Percentiles rank a stretch among this genome's conserved stretches.
Evolutionary conservation across 1,140 invertebrate genomes (phyloP).

Genomic region (Drosophila repletoides): DNA sequence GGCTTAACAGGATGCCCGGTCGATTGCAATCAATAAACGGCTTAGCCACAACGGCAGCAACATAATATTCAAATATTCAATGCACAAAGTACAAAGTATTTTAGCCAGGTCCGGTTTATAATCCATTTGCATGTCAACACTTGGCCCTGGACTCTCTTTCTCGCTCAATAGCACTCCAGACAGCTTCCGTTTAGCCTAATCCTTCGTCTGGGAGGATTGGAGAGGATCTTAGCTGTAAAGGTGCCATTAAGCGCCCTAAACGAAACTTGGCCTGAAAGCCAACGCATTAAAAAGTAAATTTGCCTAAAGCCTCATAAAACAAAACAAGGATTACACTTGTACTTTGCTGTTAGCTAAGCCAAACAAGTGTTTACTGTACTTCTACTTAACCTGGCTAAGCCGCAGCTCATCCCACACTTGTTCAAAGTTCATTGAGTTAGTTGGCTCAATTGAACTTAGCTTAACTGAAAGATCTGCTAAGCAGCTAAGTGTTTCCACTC

Average conservation of each 20-base stretch:
- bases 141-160: slow-evolving; percentile 14
- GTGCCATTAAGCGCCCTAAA: slow-evolving; percentile 71
- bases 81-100: too few relatives aligned
- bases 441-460: slow-evolving; percentile 28
- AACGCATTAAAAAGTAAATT: slow-evolving; percentile 78
- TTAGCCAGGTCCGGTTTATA: slow-evolving; percentile 47
- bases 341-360: not conserved
- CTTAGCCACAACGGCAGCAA: slow-evolving; percentile 55
- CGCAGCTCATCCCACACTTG: slow-evolving; percentile 17
- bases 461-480: not conserved
- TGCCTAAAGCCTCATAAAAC: slow-evolving; percentile 66
- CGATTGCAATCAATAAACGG: slow-evolving; percentile 81
- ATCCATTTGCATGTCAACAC: slow-evolving; percentile 77
- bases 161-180: not conserved
- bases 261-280: slow-evolving; percentile 55
- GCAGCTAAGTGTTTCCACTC: not conserved
- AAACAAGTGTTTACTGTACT: slow-evolving; percentile 11
- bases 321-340: slow-evolving; percentile 36
- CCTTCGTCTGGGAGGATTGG: slow-evolving; percentile 25
- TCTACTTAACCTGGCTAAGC: slow-evolving; percentile 18
- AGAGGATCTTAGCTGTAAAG: slow-evolving; percentile 21
- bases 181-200: slow-evolving; percentile 61
- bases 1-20: slow-evolving; percentile 21
- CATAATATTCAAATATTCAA: slow-evolving; percentile 57
- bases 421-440: slow-evolving; percentile 45